Percentiles rank a stretch among this genome's conserved stretches.
These are phyloP conservation scores for Rhinichthys klamathensis DNA, from an alignment of 2,113 vertebrate species.

Conservation along the genomic window DNA sequence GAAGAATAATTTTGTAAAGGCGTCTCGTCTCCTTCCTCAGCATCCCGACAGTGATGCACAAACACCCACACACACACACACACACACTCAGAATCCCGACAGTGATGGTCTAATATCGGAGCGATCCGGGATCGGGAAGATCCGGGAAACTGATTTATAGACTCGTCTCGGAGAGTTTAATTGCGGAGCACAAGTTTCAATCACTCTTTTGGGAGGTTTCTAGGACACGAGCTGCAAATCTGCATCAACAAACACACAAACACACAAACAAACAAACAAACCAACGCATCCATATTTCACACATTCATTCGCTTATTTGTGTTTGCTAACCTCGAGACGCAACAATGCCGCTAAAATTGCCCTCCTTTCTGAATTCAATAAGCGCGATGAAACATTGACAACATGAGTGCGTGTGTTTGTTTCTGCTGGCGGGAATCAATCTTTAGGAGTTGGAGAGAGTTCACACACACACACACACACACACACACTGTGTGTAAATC, in stretches of 20 bases:
- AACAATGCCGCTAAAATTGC: slow-evolving; percentile 63
- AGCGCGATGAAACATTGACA: slow-evolving; percentile 76
- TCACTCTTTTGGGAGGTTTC: slow-evolving; percentile 76
- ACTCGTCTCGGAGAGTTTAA: slow-evolving; percentile 76
- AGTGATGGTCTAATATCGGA: slow-evolving; percentile 84
- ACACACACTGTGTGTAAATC: slow-evolving; percentile 55
- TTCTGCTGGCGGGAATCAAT: slow-evolving; percentile 68
- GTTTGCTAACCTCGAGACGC: slow-evolving; percentile 76
- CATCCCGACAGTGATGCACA: no score
- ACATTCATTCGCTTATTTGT: slow-evolving; percentile 78
- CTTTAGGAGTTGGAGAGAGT: slow-evolving; percentile 73
- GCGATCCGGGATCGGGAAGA: slow-evolving; percentile 87
- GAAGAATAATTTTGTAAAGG: slow-evolving; percentile 76
- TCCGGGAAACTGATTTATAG: slow-evolving; percentile 97
- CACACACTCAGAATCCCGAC: no score
- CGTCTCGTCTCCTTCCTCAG: slow-evolving; percentile 47
- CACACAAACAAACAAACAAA: slow-evolving; percentile 74
- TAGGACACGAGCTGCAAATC: slow-evolving; percentile 60
- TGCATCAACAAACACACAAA: slow-evolving; percentile 71
- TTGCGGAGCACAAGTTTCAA: slow-evolving; percentile 78
- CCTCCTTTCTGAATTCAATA: slow-evolving; percentile 76
- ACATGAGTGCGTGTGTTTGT: slow-evolving; percentile 70
- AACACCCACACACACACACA: no score
- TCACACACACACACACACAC: slow-evolving; percentile 46
- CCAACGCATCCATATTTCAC: slow-evolving; percentile 75